These are phyloP conservation scores for Amia ocellicauda DNA, from an alignment of 2,113 vertebrate species.

Conservation along the genomic window DNA sequence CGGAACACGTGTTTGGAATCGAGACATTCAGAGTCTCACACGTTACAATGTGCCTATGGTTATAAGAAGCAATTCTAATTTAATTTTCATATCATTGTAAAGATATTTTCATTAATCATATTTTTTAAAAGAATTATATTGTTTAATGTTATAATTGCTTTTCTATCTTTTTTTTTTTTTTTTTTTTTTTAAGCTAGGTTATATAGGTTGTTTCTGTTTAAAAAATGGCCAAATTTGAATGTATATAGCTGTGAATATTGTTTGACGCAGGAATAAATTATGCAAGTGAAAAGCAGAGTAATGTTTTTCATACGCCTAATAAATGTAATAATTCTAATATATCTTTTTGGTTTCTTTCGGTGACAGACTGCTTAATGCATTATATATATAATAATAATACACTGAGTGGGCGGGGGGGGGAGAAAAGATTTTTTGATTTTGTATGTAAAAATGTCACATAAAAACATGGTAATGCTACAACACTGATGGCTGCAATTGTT, in stretches of 20 bases:
- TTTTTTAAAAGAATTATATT: slow-evolving; percentile 64
- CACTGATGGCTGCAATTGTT: slow-evolving; percentile 37
- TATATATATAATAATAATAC: too few species aligned
- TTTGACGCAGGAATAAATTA: slow-evolving; percentile 58
- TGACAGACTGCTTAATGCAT: slow-evolving; percentile 51
- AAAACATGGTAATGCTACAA: slow-evolving; percentile 20
- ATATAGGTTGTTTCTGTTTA: slow-evolving; percentile 44
- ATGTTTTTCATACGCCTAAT: slow-evolving; percentile 54
- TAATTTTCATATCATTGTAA: slow-evolving; percentile 58
- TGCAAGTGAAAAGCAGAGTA: slow-evolving; percentile 34
- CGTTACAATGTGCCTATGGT: slow-evolving; percentile 71
- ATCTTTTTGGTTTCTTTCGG: slow-evolving; percentile 41
- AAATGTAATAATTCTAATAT: slow-evolving; percentile 47
- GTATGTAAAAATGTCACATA: slow-evolving; percentile 54
- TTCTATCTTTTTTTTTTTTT: slow-evolving; percentile 65
- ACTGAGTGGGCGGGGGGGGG: too few species aligned
- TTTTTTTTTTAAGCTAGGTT: too few species aligned
- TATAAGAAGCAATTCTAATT: slow-evolving; percentile 68
- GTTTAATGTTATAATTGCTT: slow-evolving; percentile 53
- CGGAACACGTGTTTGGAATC: slow-evolving; percentile 7
- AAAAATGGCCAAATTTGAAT: slow-evolving; percentile 63
- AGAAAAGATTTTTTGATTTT: slow-evolving; percentile 47
- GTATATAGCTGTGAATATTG: slow-evolving; percentile 73
- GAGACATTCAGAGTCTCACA: slow-evolving; percentile 48
- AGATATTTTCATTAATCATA: slow-evolving; percentile 54